Conservation (phyloP, 1,140 invertebrate species). For the Maconellicoccus hirsutus region DNA sequence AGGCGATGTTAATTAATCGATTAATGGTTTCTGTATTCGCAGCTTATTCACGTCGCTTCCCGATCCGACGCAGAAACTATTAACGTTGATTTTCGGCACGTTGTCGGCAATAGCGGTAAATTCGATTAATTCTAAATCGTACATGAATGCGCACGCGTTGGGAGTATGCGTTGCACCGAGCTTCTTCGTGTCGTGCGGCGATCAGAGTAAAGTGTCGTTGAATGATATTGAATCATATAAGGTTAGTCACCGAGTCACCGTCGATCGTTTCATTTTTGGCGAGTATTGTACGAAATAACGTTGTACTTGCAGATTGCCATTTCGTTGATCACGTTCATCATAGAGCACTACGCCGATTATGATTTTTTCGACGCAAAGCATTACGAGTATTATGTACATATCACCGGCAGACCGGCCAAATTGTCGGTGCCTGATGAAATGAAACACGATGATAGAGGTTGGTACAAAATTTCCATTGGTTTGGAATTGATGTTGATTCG, state of each 20-base stretch:
- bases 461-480: neutral
- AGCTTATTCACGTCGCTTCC: slow-evolving; percentile 83
- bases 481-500: neutral
- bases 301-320: slow-evolving; percentile 60
- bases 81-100: slow-evolving; percentile 92
- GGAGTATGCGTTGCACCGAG: slow-evolving; percentile 93
- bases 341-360: slow-evolving; percentile 91
- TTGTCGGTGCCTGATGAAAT: neutral
- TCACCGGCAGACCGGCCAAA: slow-evolving; percentile 56
- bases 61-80: slow-evolving; percentile 76
- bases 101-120: slow-evolving; percentile 92
- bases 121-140: slow-evolving; percentile 72
- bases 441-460: neutral
- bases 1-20: no score
- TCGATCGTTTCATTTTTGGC: slow-evolving; percentile 37
- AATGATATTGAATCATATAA: slow-evolving; percentile 91
- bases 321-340: slow-evolving; percentile 86
- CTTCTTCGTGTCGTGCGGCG: slow-evolving; percentile 93
- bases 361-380: slow-evolving; percentile 91
- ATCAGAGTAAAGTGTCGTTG: slow-evolving; percentile 56
- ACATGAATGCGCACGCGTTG: slow-evolving; percentile 93
- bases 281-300: slow-evolving; percentile 41
- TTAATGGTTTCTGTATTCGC: no score
- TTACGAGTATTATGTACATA: slow-evolving; percentile 93
- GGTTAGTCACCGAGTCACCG: slow-evolving; percentile 40